Evolutionary conservation across 1,140 invertebrate genomes (phyloP).

Genomic region (Camponotus floridanus): DNA sequence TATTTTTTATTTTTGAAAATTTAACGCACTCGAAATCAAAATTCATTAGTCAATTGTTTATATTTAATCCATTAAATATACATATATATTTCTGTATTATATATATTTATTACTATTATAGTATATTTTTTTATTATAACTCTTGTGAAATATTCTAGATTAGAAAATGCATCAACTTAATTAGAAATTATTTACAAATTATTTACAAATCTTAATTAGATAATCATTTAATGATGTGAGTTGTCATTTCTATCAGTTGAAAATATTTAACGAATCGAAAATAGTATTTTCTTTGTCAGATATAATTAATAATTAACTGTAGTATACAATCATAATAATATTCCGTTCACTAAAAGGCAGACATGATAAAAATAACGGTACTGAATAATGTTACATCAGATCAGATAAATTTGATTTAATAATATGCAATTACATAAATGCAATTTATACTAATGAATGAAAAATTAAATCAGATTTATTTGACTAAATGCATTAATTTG

Average conservation of each 20-base stretch:
- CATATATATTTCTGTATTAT: not conserved
- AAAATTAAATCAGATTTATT: conserved; percentile 43
- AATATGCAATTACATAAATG: not conserved
- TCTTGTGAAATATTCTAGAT: not conserved
- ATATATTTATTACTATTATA: not conserved
- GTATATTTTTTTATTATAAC: not conserved
- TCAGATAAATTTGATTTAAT: no score
- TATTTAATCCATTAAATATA: not conserved
- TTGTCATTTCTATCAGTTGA: not conserved
- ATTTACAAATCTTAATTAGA: not conserved
- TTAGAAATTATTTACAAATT: no score
- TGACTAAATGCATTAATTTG: conserved; percentile 34
- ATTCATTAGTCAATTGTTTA: not conserved
- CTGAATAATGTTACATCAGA: conserved; percentile 3
- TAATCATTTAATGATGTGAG: not conserved
- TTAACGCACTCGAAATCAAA: not conserved
- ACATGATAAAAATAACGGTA: conserved; percentile 13
- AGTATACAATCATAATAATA: conserved; percentile 9
- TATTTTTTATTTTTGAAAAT: not conserved
- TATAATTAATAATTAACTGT: not conserved
- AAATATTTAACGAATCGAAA: not conserved
- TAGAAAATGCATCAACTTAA: not conserved
- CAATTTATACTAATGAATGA: conserved; percentile 8
- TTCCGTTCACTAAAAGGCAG: not conserved
- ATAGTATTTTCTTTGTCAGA: not conserved